phyloP scores from a whole-genome alignment of 2,113 vertebrate species.

The Ranitomeya imitator region DNA sequence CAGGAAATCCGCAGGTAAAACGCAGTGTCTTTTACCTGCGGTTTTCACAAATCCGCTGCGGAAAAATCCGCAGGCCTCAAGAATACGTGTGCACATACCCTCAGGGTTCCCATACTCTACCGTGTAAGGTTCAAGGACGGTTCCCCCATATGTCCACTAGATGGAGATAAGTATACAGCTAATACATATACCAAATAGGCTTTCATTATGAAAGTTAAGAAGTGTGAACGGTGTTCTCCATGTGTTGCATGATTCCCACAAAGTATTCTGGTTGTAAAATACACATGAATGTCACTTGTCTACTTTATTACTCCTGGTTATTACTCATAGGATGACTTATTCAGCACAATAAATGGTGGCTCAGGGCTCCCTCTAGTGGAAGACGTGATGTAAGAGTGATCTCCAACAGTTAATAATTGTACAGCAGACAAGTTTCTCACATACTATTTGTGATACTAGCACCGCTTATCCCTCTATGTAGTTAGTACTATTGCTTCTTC shows the following conservation, averaged over 20 bases:
- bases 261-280: neutral
- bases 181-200: neutral
- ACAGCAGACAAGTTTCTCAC: neutral
- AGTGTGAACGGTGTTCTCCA: neutral
- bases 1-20: too few relatives aligned
- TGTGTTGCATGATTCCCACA: neutral
- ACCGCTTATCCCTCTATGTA: neutral
- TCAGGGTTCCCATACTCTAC: neutral
- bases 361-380: neutral
- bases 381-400: neutral
- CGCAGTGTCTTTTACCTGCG: too few relatives aligned
- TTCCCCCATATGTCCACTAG: conserved; percentile 1
- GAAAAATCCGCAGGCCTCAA: too few relatives aligned
- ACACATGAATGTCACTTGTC: neutral
- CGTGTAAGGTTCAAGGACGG: neutral
- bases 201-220: neutral
- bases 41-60: too few relatives aligned
- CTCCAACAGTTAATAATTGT: neutral
- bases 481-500: neutral
- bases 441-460: neutral
- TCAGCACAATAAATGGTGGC: neutral
- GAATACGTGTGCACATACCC: too few relatives aligned
- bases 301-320: neutral
- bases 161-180: neutral
- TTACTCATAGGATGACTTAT: neutral